Percentiles rank a stretch among this genome's conserved stretches.
phyloP scores from a whole-genome alignment of 2,797 vertebrate genomes.

The Manis pentadactyla region DNA sequence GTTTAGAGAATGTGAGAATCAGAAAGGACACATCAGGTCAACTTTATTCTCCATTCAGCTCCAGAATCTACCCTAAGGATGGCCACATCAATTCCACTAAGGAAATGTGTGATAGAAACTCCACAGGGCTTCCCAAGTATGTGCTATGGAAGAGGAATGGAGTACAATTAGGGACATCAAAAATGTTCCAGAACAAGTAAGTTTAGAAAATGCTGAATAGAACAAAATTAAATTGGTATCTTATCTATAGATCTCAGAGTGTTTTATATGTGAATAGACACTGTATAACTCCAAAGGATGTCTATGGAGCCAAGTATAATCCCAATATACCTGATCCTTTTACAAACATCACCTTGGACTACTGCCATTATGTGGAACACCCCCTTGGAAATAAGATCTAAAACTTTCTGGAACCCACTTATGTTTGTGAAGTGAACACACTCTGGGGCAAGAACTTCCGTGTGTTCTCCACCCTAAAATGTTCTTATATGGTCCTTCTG shows the following conservation, averaged over 20 bases:
- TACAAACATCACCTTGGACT: not conserved
- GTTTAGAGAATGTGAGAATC: not conserved
- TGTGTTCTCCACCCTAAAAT: not conserved
- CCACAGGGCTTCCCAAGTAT: not conserved
- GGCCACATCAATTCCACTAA: not conserved
- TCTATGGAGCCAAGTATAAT: not conserved
- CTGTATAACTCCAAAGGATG: not conserved
- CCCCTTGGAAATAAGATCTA: not conserved
- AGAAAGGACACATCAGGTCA: not conserved
- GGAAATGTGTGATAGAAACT: not conserved
- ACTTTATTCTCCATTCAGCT: not conserved
- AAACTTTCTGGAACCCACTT: not conserved
- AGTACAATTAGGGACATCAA: not conserved
- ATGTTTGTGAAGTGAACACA: not conserved
- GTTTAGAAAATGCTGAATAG: not conserved
- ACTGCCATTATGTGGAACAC: not conserved
- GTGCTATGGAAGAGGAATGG: not conserved
- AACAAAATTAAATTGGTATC: not conserved
- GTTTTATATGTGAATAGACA: not conserved
- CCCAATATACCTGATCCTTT: not conserved
- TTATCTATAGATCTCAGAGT: not conserved
- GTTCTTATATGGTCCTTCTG: not conserved
- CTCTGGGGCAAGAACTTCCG: not conserved
- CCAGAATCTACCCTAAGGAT: not conserved
- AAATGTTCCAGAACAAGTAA: not conserved